These are phyloP conservation scores for Charadrius vociferus DNA, from an alignment of 2,113 vertebrate species.

Conservation along the genomic window DNA sequence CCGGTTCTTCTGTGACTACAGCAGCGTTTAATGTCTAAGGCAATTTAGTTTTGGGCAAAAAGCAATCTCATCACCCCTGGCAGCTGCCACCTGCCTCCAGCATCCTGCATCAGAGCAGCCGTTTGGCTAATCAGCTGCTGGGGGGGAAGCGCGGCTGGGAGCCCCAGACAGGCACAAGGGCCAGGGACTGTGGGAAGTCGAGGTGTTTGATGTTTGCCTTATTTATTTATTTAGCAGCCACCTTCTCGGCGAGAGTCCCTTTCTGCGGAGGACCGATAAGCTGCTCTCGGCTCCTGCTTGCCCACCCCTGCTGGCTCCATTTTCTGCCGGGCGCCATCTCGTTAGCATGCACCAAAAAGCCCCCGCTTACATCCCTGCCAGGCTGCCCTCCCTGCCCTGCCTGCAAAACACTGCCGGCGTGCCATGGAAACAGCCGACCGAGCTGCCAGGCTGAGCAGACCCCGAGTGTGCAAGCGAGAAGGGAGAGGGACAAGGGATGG, in stretches of 20 bases:
- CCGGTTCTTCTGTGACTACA: not conserved
- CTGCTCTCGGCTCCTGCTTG: not conserved
- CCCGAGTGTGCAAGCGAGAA: not conserved
- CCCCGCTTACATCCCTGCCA: not conserved
- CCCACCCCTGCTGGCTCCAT: not conserved
- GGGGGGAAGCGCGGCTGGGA: not conserved
- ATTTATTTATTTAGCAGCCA: conserved; percentile 35
- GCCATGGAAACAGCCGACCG: not conserved
- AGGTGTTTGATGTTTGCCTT: conserved; percentile 47
- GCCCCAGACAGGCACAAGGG: not conserved
- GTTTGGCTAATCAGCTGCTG: not conserved
- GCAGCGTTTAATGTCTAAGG: not conserved
- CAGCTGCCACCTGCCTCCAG: not conserved
- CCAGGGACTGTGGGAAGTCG: not conserved
- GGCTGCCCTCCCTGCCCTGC: not conserved
- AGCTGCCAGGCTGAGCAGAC: not conserved
- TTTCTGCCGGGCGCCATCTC: not conserved
- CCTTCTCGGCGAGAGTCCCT: not conserved
- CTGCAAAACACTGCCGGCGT: accelerated
- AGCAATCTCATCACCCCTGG: not conserved
- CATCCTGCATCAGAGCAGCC: not conserved
- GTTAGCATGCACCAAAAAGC: not conserved
- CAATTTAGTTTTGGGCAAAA: conserved; percentile 10
- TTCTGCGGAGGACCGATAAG: conserved; percentile 46
- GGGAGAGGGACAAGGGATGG: accelerated